Evolutionary conservation across 2,888 invertebrate species (phyloP), one percentile per base, ranked within the genome.

Genomic region (Thera obeliscata): DNA sequence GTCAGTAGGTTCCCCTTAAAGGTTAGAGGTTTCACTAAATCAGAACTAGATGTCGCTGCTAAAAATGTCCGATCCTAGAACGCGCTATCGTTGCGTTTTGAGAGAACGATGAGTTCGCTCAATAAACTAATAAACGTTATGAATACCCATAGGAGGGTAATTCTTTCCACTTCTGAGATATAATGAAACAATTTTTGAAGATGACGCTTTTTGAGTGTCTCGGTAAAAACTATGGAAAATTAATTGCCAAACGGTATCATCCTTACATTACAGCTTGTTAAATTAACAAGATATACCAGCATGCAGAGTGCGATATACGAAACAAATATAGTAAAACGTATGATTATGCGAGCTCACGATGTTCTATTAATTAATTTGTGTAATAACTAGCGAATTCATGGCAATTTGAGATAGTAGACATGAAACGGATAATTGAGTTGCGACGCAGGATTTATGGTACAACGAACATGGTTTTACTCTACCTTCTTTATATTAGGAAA

Each of bases 301-400:
- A 65, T 68, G 71, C 61, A 62, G 69, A 76, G 69, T 61, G 64
- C 64, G 68, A 72, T 64, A 72, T 64, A 74, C 66, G 56, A 71
- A 79, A 76, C 76, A 78, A 81, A 81, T 77, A 76, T 66, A 74
- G 70, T 75, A 74, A 74, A 69, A 72, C 59, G 61, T 72, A 75
- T 79, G 81, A 82, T 81, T 80, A 82, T 82, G 81, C 82, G 79
- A 74, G 77, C 80, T 68, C 79, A 77, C 76, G 81, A 76, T 75
- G 79, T 77, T 73, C 77, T 77, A 82, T 82, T 84, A 80, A 82
- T 84, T 84, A 80, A 83, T 86, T 84, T 80, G 77, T 80, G 76
- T 78, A 76, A 77, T 74, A 81, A 76, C 69, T 73, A 66, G 64
- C 57, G 61, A 71, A 67, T 69, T 73, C 69, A 75, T 71, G 68